phyloP scores from a whole-genome alignment of 2,113 vertebrate genomes.

The Kobus ellipsiprymnus region DNA sequence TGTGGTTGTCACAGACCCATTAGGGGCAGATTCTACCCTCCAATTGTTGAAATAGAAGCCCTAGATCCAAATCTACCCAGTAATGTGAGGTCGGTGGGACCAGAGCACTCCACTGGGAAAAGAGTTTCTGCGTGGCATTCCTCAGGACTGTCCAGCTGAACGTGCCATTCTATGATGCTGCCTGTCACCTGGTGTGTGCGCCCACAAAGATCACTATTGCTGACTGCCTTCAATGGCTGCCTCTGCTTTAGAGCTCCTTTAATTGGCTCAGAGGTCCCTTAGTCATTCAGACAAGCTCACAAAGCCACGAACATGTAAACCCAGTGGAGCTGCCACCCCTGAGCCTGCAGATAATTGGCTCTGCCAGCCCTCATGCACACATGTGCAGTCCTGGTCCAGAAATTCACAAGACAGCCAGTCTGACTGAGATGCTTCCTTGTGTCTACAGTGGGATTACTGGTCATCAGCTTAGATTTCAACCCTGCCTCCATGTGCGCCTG shows the following conservation, averaged over 20 bases:
- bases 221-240: neutral
- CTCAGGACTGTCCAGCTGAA: neutral
- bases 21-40: neutral
- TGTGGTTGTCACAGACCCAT: neutral
- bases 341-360: neutral
- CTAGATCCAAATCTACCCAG: neutral
- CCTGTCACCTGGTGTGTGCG: rapidly evolving
- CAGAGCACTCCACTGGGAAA: neutral
- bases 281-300: neutral
- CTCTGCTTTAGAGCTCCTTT: neutral
- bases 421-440: neutral
- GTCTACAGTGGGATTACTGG: neutral
- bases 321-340: neutral
- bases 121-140: neutral
- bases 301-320: neutral
- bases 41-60: neutral
- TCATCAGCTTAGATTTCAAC: neutral
- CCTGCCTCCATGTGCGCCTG: neutral
- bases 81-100: neutral
- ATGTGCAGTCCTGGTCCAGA: neutral
- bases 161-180: rapidly evolving
- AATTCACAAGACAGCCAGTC: neutral
- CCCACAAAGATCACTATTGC: neutral
- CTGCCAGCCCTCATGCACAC: neutral
- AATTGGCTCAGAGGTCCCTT: neutral